phyloP scores from a whole-genome alignment of 2,797 vertebrate species.

The Poecile montanus region DNA sequence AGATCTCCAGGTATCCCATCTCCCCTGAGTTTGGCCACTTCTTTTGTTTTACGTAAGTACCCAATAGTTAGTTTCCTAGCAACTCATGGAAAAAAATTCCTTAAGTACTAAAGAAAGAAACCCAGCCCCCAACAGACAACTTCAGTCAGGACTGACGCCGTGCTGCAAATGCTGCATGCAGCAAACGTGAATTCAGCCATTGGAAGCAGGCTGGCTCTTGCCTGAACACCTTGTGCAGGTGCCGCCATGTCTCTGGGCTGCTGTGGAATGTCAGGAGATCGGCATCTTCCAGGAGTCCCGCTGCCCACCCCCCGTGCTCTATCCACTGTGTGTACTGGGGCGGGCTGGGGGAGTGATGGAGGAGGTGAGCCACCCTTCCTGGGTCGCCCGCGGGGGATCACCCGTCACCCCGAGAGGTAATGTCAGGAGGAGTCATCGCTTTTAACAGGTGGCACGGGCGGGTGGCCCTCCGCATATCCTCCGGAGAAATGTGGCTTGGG shows the following conservation, averaged over 20 bases:
- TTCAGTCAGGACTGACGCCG: background rate
- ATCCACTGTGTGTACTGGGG: background rate
- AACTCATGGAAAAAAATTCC: no score
- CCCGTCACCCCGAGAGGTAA: background rate
- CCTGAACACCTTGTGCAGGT: background rate
- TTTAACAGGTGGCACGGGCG: background rate
- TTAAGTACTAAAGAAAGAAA: no score
- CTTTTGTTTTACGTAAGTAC: no score
- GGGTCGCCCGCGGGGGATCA: background rate
- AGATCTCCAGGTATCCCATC: no score
- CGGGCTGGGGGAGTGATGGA: background rate
- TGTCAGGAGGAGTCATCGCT: background rate
- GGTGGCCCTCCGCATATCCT: background rate
- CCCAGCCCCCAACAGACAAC: no score
- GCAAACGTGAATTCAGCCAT: background rate
- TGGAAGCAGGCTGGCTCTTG: background rate
- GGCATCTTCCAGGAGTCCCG: no score
- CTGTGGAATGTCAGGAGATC: background rate
- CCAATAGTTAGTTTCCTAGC: no score
- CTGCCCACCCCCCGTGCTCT: background rate
- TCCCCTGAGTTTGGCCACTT: no score
- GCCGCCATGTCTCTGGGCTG: background rate
- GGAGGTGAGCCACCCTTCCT: background rate
- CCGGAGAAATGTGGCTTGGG: background rate
- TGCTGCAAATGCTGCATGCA: background rate